Percentiles rank a stretch among this genome's conserved stretches.
Evolutionary conservation across 2,797 vertebrate genomes (phyloP).

Genomic region (Sebastes dallii): DNA sequence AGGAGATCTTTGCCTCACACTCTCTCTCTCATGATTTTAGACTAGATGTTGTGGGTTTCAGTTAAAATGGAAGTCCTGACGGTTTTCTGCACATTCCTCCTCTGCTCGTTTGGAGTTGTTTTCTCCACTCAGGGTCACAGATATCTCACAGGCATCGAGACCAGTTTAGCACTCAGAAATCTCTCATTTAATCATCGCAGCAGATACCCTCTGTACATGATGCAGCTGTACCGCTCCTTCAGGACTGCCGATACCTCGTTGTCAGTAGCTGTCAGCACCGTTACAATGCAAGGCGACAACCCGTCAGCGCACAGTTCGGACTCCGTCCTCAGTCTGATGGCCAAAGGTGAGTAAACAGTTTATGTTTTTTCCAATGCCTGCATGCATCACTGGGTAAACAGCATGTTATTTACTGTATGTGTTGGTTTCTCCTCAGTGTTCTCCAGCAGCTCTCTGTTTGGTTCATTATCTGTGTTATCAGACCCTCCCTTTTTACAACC

Average conservation of each 20-base stretch:
- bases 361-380: neutral
- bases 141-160: constrained; percentile 4
- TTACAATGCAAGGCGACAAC: constrained; percentile 30
- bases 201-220: constrained; percentile 85
- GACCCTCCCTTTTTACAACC: constrained; percentile 76
- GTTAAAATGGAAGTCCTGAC: constrained; percentile 56
- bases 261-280: constrained; percentile 10
- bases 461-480: constrained; percentile 69
- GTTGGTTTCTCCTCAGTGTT: constrained; percentile 17
- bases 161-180: constrained; percentile 41
- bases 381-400: neutral
- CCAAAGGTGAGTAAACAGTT: constrained; percentile 79
- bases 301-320: constrained; percentile 66
- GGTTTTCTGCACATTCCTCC: constrained; percentile 24
- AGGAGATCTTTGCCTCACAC: constrained; percentile 18
- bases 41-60: neutral
- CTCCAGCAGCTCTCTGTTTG: constrained; percentile 41
- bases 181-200: constrained; percentile 34
- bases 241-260: constrained; percentile 33
- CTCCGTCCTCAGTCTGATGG: constrained; percentile 82
- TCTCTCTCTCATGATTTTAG: neutral
- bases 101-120: constrained; percentile 28
- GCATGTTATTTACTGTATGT: neutral
- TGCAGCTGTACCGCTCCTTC: constrained; percentile 87
- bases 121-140: neutral